A percentile compares a stretch with the other conserved stretches of the same genome.
Evolutionary conservation across 2,797 vertebrate genomes (phyloP).

Genomic region (Gymnoscopelus braueri): DNA sequence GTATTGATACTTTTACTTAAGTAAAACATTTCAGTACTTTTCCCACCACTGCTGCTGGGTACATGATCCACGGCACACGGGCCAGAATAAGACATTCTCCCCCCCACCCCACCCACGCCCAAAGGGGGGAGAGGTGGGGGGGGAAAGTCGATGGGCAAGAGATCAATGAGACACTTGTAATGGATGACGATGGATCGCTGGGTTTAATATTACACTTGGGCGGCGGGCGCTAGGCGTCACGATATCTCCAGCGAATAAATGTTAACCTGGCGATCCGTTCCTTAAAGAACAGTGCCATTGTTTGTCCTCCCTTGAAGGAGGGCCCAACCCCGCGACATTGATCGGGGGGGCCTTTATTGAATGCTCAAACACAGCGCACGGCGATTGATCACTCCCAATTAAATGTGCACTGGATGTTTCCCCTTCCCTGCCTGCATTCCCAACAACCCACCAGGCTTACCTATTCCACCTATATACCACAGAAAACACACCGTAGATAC

Average conservation of each 20-base stretch:
- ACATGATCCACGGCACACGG: slow-evolving; percentile 33
- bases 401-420: slow-evolving; percentile 88
- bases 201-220: slow-evolving; percentile 92
- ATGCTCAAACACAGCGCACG: slow-evolving; percentile 87
- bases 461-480: slow-evolving; percentile 10
- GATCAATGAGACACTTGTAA: slow-evolving; percentile 90
- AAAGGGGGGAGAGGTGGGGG: slow-evolving; percentile 1
- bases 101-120: slow-evolving; percentile 13
- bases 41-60: no score
- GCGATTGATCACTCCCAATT: slow-evolving; percentile 96
- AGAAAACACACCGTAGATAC: slow-evolving; percentile 42
- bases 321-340: slow-evolving; percentile 80
- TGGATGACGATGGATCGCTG: slow-evolving; percentile 89
- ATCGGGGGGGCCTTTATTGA: slow-evolving; percentile 89
- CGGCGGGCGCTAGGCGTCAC: slow-evolving; percentile 83
- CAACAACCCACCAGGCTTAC: slow-evolving; percentile 15
- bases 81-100: slow-evolving; percentile 49
- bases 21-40: no score
- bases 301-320: slow-evolving; percentile 88
- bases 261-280: slow-evolving; percentile 93
- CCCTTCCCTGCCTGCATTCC: slow-evolving; percentile 53
- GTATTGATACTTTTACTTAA: no score
- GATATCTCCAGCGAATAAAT: slow-evolving; percentile 91
- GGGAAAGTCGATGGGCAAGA: slow-evolving; percentile 84
- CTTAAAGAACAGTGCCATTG: slow-evolving; percentile 86